Conservation (phyloP, 2,113 vertebrate species). For the Muntiacus muntjak region DNA sequence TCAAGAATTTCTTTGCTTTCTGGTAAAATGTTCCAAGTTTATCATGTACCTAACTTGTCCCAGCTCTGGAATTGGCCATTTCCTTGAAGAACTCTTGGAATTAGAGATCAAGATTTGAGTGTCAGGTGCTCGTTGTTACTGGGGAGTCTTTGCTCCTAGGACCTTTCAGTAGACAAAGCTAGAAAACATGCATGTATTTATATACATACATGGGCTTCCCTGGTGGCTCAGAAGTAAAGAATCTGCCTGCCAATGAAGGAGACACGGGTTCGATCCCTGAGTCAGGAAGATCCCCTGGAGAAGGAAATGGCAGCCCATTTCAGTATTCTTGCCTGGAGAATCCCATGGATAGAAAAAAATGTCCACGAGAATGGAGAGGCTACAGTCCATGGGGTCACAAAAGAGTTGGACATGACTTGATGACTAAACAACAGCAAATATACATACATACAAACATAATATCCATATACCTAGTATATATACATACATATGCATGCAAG, state of each 20-base stretch:
- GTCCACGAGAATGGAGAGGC: neutral
- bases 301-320: neutral
- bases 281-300: neutral
- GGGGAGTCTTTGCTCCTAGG: neutral
- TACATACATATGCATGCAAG: fast-evolving
- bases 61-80: neutral
- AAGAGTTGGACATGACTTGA: neutral
- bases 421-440: neutral
- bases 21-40: neutral
- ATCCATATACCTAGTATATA: neutral
- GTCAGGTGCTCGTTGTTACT: neutral
- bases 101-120: neutral
- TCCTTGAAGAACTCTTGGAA: neutral
- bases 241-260: neutral
- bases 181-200: neutral
- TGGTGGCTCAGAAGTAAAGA: neutral
- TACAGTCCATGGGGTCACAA: neutral
- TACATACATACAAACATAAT: neutral
- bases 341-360: neutral
- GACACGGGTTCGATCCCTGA: neutral
- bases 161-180: neutral
- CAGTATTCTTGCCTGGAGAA: neutral
- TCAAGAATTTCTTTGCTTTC: neutral
- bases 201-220: neutral
- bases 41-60: neutral